Conservation (phyloP, 2,113 vertebrate species). For the Cathartes aura region DNA sequence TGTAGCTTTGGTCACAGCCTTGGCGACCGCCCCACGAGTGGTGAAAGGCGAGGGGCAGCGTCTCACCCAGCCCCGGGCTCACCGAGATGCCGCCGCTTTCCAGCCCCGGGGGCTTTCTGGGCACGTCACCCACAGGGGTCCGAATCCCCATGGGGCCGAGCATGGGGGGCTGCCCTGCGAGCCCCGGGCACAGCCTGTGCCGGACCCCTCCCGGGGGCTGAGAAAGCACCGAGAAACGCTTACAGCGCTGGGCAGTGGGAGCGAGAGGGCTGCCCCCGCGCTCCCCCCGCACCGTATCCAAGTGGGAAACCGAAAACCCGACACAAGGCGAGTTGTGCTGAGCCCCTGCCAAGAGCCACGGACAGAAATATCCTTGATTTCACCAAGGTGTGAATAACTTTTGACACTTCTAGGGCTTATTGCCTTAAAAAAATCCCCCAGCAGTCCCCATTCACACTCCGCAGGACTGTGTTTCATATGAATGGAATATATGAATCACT, state of each 20-base stretch:
- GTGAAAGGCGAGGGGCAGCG: neutral
- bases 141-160: neutral
- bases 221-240: neutral
- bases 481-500: slow-evolving; percentile 74
- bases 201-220: neutral
- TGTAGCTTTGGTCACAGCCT: neutral
- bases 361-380: slow-evolving; percentile 63
- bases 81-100: rapidly evolving
- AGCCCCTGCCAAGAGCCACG: slow-evolving; percentile 49
- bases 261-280: neutral
- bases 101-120: neutral
- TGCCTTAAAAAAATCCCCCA: slow-evolving; percentile 41
- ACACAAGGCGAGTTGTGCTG: slow-evolving; percentile 1
- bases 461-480: slow-evolving; percentile 44
- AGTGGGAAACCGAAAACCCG: slow-evolving; percentile 49
- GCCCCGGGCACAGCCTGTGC: rapidly evolving
- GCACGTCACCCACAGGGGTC: rapidly evolving
- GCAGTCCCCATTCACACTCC: slow-evolving; percentile 52
- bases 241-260: neutral
- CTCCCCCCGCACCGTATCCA: neutral
- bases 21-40: rapidly evolving
- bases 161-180: rapidly evolving
- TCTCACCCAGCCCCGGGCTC: neutral
- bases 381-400: slow-evolving; percentile 70
- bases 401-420: slow-evolving; percentile 55